phyloP scores from a whole-genome alignment of 2,113 vertebrate species.

The Camarhynchus parvulus region DNA sequence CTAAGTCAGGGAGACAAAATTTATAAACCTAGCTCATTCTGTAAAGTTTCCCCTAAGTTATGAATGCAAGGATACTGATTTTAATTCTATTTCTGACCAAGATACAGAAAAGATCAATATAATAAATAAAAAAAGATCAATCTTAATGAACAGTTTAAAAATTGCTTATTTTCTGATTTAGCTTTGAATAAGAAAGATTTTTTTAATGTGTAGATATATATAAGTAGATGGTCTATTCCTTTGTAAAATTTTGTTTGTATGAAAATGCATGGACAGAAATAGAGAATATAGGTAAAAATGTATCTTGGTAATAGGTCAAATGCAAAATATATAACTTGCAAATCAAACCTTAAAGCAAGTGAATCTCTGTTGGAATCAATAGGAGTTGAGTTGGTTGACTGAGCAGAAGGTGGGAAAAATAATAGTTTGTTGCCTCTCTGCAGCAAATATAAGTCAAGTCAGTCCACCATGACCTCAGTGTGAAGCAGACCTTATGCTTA shows the following conservation, averaged over 20 bases:
- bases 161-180: background rate
- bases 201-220: background rate
- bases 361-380: constrained; percentile 20
- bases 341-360: background rate
- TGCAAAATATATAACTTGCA: background rate
- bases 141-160: background rate
- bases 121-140: background rate
- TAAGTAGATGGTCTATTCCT: background rate
- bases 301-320: background rate
- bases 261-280: background rate
- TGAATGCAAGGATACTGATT: background rate
- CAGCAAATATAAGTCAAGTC: background rate
- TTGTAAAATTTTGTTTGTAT: background rate
- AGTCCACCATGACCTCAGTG: background rate
- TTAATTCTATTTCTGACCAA: background rate
- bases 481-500: background rate
- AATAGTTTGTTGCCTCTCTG: background rate
- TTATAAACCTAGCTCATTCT: background rate
- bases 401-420: constrained; percentile 27
- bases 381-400: background rate
- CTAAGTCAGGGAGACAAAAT: background rate
- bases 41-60: background rate
- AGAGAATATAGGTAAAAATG: background rate
- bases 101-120: background rate
- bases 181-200: background rate